Base-by-base conservation (phyloP, 2,797 vertebrate genomes). In the Fundulus diaphanus region DNA sequence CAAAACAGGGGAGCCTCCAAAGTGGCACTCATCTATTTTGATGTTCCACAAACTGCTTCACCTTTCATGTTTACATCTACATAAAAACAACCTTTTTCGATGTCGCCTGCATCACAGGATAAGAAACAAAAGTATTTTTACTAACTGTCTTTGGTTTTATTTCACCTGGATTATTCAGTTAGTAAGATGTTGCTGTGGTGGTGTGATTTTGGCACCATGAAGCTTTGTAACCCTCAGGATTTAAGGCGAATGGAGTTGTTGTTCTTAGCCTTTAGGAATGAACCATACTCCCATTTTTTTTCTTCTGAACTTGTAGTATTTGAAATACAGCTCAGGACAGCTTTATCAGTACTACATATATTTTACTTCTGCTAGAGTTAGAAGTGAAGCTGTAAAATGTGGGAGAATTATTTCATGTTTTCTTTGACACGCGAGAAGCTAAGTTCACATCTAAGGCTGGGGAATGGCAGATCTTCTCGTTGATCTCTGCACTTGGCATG, bases 371-470 rank as follows among this genome's bases (percentile, higher is more conserved):
- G 86, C 82, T 83, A 83, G 87, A 81, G 74, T 88, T 82, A 81
- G 76, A 88, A 79, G 81, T n/a, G 67, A 79, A 79, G 78, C 52
- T 71, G 61, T 86, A 74, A 87, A 86, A 88, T 77, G 81, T 83
- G 85, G 87, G 22, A 29, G 73, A 72, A 88, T 82, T 78, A 78
- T 84, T 85, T 82, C 85, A 87, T 88, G 82, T 85, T 83, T 85
- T 82, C 11, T 8, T 73, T 81, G 71, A 73, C 52, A 76, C 52
- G 42, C 27, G 76, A 57, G 75, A 86, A 90, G 85, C 80, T 67
- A 71, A 83, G 88, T 88, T 65, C 82, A 88, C 67, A 82, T 76
- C 20, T 63, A 73, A 88, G 87, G 77, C 76, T 66, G 59, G 71
- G 56, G 61, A 77, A 77, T 77, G 74, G 73, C 76, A 74, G 63